phyloP scores from a whole-genome alignment of 1,140 invertebrate genomes.

The Asobara japonica region DNA sequence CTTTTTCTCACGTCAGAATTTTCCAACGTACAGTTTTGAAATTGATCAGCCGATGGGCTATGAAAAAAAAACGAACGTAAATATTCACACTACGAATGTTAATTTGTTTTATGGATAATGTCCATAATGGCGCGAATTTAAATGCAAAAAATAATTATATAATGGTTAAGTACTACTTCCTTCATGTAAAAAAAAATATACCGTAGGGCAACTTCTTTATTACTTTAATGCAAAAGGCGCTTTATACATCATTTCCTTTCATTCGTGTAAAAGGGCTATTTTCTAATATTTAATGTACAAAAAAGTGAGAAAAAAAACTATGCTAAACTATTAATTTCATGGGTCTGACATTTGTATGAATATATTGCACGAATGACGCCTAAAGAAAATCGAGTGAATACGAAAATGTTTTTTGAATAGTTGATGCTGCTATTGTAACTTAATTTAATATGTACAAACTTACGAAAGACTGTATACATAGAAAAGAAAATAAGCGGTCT shows the following conservation, averaged over 20 bases:
- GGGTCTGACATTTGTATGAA: conserved; percentile 47
- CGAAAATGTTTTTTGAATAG: conserved; percentile 18
- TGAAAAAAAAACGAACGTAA: neutral
- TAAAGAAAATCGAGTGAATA: conserved; percentile 43
- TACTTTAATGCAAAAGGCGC: conserved; percentile 10
- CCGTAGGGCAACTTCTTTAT: conserved; percentile 12
- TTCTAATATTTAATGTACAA: conserved; percentile 5
- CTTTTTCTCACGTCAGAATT: conserved; percentile 6
- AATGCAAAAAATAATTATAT: conserved; percentile 25
- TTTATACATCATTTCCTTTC: neutral
- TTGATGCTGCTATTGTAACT: conserved; percentile 55
- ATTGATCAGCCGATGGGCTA: conserved; percentile 16
- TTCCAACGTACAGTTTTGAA: conserved; percentile 34
- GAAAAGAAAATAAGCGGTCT: conserved; percentile 49
- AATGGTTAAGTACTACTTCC: conserved; percentile 22
- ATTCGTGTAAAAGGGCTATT: conserved; percentile 25
- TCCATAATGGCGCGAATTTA: conserved; percentile 45
- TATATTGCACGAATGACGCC: conserved; percentile 53
- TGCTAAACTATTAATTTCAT: neutral
- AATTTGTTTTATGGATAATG: conserved; percentile 45
- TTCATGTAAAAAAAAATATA: conserved; percentile 34
- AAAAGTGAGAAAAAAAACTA: neutral
- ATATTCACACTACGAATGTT: conserved; percentile 11
- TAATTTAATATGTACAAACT: conserved; percentile 62
- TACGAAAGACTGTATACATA: conserved; percentile 58